Evolutionary conservation across 2,888 invertebrate genomes (phyloP), one percentile per base, ranked within the genome.

Genomic region (Gastracanthus pulcherrimus): DNA sequence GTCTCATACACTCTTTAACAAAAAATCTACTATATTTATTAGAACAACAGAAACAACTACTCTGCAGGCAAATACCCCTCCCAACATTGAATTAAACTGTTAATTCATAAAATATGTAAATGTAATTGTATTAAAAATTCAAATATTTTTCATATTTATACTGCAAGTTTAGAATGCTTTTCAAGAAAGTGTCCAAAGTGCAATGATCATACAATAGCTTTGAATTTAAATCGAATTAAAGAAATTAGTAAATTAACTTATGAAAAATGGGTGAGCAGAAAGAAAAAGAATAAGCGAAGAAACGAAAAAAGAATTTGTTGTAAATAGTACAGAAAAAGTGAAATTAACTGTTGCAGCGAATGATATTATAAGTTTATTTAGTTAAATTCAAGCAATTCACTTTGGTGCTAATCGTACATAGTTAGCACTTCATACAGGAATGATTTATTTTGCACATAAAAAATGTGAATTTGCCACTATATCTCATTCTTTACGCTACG

Each of bases 241-340:
- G 34, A 76, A 55, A 31, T 76, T 70, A 75, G 81, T 34, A 41
- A 11, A 74, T 83, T 71, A 48, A 74, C 72, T 72, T n/a, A n/a
- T n/a, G n/a, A n/a, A n/a, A 78, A 84, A 55, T 84, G 82, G 81
- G 70, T 72, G 55, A 45, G 66, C 31, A 51, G 31, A 29, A 64
- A 75, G 41, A 76, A 77, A 74, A 34, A 55, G 76, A 70, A 69
- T 80, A 0, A 80, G 67, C 29, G 75, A 74, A 66, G 82, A 82
- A 77, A 81, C 83, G 4, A 83, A 83, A 58, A 76, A 82, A 75
- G 16, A 45, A 26, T 48, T 69, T 29, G 26, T 26, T 26, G 51
- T 51, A 9, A 16, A 3, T 13, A 48, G 13, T 13, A 41, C 69
- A 29, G 23, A 69, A 36, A 69, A 69, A 36, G 9, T 36, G 36